Evolutionary conservation across 1,140 invertebrate species (phyloP), one percentile per base, ranked within the genome.

Genomic region (Leptinotarsa lineolata): DNA sequence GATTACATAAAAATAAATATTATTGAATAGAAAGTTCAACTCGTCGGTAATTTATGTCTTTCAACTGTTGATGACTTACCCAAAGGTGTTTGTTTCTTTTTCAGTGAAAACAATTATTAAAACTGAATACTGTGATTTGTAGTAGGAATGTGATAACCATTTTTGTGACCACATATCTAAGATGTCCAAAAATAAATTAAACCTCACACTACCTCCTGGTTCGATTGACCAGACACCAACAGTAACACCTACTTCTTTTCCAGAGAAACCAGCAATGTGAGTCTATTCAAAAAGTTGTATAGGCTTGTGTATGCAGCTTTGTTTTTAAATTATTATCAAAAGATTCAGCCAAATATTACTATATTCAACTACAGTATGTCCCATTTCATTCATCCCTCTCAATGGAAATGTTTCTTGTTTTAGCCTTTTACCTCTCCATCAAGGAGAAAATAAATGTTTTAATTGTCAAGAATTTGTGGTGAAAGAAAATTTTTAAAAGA

Each of bases 171-270:
- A 68, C 39, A 18, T 18, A 71, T 73, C 63, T 71, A 80, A 71
- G 74, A 95, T 95, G 93, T 95, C 94, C 78, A 97, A 97, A 85
- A 97, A 97, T 87, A 97, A 96, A 87, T 88, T 97, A 80, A 97
- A 97, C 83, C 86, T 97, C 84, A 96, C 94, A 80, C 88, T 96
- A 81, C 95, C 95, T 79, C 93, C 94, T 81, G 93, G 93, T 79
- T 92, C 94, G 73, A 92, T 95, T 76, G 94, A 96, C 83, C 89
- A 91, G 59, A 89, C 87, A 66, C 89, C 92, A 78, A 88, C 90
- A 78, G 87, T 90, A n/a, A 91, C 91, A 61, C 90, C 92, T 70
- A 90, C 91, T 74, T 80, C 78, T 22, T 82, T 83, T 80, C 78
- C 79, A 75, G 82, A 83, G 77, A 45, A 78, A 46, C 18, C 73